These are phyloP conservation scores for Lasiommata megera DNA, from an alignment of 2,888 invertebrate species.

Conservation along the genomic window DNA sequence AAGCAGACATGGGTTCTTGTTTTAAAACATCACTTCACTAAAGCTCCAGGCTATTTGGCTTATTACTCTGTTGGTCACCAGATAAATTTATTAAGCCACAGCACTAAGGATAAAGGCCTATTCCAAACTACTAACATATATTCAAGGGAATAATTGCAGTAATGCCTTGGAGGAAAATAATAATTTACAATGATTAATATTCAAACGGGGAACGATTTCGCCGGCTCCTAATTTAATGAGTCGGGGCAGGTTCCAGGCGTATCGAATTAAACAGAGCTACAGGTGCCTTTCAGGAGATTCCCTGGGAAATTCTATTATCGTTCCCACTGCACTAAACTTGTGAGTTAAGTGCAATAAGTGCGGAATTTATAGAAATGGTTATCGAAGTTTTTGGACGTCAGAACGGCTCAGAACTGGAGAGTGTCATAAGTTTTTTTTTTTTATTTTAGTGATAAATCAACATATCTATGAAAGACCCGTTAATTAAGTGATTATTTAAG, in stretches of 20 bases:
- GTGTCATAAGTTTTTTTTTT: too few relatives aligned
- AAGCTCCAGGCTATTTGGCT: too few relatives aligned
- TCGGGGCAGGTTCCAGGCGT: conserved; percentile 20
- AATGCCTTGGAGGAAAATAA: conserved; percentile 6
- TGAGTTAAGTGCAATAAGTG: neutral
- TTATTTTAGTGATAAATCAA: too few relatives aligned
- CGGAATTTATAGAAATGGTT: too few relatives aligned
- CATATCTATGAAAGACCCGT: too few relatives aligned
- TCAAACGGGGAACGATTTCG: conserved; percentile 22
- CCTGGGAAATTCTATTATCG: conserved; percentile 30
- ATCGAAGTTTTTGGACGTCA: too few relatives aligned
- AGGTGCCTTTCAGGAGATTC: conserved; percentile 31
- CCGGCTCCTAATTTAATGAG: conserved; percentile 27
- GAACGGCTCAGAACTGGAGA: too few relatives aligned
- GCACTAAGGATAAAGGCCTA: neutral
- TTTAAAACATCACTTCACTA: too few relatives aligned
- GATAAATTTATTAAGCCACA: too few relatives aligned
- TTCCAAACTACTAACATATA: neutral
- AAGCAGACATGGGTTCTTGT: too few relatives aligned
- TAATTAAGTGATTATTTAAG: too few relatives aligned
- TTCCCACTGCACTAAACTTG: conserved; percentile 18
- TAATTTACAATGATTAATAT: conserved; percentile 23
- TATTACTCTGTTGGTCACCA: too few relatives aligned
- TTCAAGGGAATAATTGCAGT: neutral
- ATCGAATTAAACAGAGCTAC: conserved; percentile 30